Evolutionary conservation across 2,797 vertebrate species (phyloP).

Genomic region (Betta splendens): DNA sequence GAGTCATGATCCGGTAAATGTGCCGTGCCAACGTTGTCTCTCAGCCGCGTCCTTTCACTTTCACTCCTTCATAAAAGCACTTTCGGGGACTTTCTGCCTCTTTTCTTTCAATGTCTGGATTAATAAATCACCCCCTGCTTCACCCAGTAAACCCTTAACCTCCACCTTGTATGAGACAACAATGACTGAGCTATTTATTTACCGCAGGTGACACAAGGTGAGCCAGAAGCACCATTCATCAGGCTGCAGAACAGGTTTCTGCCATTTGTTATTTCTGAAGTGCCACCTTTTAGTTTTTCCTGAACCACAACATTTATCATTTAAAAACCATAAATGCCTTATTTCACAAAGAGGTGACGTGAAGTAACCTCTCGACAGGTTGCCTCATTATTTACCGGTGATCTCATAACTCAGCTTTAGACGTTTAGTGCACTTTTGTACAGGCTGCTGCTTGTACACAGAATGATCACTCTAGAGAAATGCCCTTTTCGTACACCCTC

Average conservation of each 20-base stretch:
- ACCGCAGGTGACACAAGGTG: slow-evolving; percentile 25
- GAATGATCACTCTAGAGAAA: slow-evolving; percentile 11
- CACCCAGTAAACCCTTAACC: slow-evolving; percentile 6
- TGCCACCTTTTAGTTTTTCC: slow-evolving; percentile 16
- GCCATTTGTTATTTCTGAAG: slow-evolving; percentile 35
- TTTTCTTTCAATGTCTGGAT: neutral
- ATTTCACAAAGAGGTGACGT: slow-evolving; percentile 19
- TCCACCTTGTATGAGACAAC: slow-evolving; percentile 12
- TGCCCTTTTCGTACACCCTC: slow-evolving; percentile 12
- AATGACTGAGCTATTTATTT: slow-evolving; percentile 42
- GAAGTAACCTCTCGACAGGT: slow-evolving; percentile 28
- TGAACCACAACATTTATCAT: slow-evolving; percentile 36
- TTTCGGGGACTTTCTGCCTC: neutral
- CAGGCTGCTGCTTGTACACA: slow-evolving; percentile 18
- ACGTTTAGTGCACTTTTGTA: slow-evolving; percentile 12
- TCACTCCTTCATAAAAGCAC: neutral
- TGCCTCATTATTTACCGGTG: slow-evolving; percentile 34
- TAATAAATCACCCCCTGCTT: slow-evolving; percentile 6
- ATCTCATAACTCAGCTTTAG: slow-evolving; percentile 41
- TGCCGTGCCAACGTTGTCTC: neutral
- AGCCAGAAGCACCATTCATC: slow-evolving; percentile 24
- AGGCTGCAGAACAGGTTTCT: slow-evolving; percentile 24
- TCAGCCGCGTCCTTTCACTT: slow-evolving; percentile 19
- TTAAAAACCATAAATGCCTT: slow-evolving; percentile 12
- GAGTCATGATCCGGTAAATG: slow-evolving; percentile 9